Base-by-base conservation (phyloP, 2,888 invertebrate genomes). In the Dryocosmus kuriphilus region DNA sequence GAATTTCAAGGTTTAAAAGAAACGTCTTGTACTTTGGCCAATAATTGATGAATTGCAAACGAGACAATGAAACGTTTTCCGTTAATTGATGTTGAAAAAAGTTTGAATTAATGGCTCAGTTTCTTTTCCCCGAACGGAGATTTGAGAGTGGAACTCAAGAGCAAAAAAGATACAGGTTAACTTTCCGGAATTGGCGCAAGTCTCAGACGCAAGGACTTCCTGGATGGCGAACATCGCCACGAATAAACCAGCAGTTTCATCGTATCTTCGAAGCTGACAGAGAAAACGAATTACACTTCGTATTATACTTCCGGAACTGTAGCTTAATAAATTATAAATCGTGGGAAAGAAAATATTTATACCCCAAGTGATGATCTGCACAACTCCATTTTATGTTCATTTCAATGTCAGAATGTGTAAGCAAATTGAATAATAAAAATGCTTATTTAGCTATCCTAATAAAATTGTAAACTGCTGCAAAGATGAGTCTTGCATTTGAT, bases 221-320 rank as follows among this genome's bases (percentile, higher is more conserved):
- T 67, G 67, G 19, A 67, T 41, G 46, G 41, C 19, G 46, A 67
- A 67, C 67, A 67, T 67, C 67, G 67, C 67, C 67, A 67, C 46
- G 67, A 67, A 67, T 67, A 67, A 67, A 67, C 67, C 46, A 11
- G n/a, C 67, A 67, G 46, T 67, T 67, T 46, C 67, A 67, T 46
- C 67, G 67, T 30, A 30, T 67, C 67, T 46, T 27, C 46, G 41
- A 67, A 67, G 41, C 41, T 41, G 63, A 3, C 41, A 41, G 24
- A 41, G 24, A 67, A 38, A 65, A 22, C 22, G 38, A 41, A 65
- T 67, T 67, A 41, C 24, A 27, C 41, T 67, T 41, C 27, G 46
- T 67, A 19, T 51, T 67, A 46, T 3, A 19, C 67, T 67, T 67
- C 67, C 46, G 67, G 67, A 67, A 67, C 27, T 27, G 46, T 16